Evolutionary conservation across 2,113 vertebrate genomes (phyloP), one percentile per base, ranked within the genome.

Genomic region (Pseudonaja textilis): DNA sequence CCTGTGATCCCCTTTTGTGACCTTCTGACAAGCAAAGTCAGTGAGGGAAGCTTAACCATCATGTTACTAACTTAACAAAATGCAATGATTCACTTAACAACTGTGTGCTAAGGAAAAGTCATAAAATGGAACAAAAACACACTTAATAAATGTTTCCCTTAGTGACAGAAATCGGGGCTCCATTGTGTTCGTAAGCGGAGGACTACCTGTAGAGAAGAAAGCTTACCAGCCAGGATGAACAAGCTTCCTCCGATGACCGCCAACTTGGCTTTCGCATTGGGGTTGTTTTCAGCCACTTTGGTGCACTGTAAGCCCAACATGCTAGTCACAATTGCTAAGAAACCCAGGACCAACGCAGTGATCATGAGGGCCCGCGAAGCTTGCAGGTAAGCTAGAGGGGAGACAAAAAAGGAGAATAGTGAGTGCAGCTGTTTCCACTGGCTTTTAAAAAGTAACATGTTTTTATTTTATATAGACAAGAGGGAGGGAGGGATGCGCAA

Each of bases 281-380:
- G 93, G 91, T 97, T 98, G 1, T 97, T 93, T 5, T 96, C 97
- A 0, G 97, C 98, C 0, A 98, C 95, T 89, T 97, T 98, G 0
- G 98, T 98, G 90, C 98, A 99, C 89, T 98, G 98, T 34, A 99
- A 87, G 12, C 99, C 99, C 3, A 98, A 52, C 54, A 98, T 95
- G 5, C 97, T 96, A 1, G 95, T 93, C 9, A 98, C 34, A 61
- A 98, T 93, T 1, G 97, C 98, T 45, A 99, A 97, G 88, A 97
- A 95, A 14, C 99, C 98, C 61, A 98, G 86, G 85, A 98, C 94
- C 61, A 99, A 90, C 0, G 98, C 94, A 0, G 96, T 94, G 90
- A 99, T 98, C 98, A 99, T 98, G 92, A 99, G 95, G 11, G 99
- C 99, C 1, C 98, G 98, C 45, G 98, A 98, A 1, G 98, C 98